Conservation (phyloP, 2,113 vertebrate genomes). For the Cheilinus undulatus region DNA sequence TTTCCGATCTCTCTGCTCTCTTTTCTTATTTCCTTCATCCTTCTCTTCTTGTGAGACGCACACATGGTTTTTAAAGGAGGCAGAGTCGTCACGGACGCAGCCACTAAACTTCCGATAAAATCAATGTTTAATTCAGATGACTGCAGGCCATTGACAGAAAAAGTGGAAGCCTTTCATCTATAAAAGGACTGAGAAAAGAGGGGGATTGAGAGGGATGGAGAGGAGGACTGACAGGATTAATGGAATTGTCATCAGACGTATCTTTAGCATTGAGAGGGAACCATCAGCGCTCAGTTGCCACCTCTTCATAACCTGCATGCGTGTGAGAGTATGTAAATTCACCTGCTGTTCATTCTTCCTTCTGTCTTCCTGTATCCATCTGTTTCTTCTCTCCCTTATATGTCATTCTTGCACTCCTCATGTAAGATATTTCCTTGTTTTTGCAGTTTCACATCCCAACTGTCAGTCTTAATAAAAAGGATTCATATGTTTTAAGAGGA, state of each 20-base stretch:
- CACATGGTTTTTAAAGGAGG: slow-evolving; percentile 54
- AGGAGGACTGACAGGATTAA: slow-evolving; percentile 73
- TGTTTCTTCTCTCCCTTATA: slow-evolving; percentile 22
- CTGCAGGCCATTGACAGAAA: slow-evolving; percentile 85
- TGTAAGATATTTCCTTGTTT: neutral
- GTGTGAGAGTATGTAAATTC: slow-evolving; percentile 27
- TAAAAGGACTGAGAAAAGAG: slow-evolving; percentile 76
- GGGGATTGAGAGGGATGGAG: slow-evolving; percentile 61
- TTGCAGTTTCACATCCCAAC: neutral
- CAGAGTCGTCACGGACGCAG: slow-evolving; percentile 65
- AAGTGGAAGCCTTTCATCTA: slow-evolving; percentile 86
- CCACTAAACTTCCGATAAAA: slow-evolving; percentile 84
- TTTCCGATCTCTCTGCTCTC: slow-evolving; percentile 52
- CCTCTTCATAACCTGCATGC: slow-evolving; percentile 35
- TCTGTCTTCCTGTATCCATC: slow-evolving; percentile 23
- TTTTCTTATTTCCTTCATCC: slow-evolving; percentile 62
- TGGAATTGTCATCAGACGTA: slow-evolving; percentile 77
- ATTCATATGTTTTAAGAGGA: neutral
- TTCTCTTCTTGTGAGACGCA: slow-evolving; percentile 45
- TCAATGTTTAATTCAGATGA: slow-evolving; percentile 88
- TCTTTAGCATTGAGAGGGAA: slow-evolving; percentile 69
- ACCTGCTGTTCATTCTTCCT: slow-evolving; percentile 51
- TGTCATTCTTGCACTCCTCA: neutral
- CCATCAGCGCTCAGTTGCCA: slow-evolving; percentile 42
- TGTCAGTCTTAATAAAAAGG: neutral